These are phyloP conservation scores for Baronia brevicornis DNA, from an alignment of 2,888 invertebrate species.

Conservation along the genomic window DNA sequence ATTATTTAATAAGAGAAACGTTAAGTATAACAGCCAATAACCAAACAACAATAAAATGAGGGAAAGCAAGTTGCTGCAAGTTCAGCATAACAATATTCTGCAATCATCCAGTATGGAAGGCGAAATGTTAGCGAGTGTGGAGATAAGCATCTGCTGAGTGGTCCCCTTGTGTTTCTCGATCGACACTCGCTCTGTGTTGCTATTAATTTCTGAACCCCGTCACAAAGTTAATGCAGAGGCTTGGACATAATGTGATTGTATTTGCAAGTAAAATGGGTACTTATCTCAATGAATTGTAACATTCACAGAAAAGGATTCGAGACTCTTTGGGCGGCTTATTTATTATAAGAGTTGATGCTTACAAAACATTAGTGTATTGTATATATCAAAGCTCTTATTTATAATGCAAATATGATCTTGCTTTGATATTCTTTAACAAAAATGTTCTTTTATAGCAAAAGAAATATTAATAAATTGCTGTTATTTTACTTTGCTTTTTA, in stretches of 20 bases:
- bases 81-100: constrained; percentile 16
- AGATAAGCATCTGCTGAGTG: constrained; percentile 74
- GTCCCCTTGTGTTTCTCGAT: constrained; percentile 66
- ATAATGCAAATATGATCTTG: too few relatives aligned
- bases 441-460: too few relatives aligned
- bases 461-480: too few relatives aligned
- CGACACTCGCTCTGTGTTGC: constrained; percentile 57
- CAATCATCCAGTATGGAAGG: constrained; percentile 14
- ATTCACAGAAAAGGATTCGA: constrained; percentile 35
- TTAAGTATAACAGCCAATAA: constrained; percentile 3
- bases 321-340: constrained; percentile 31
- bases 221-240: constrained; percentile 51
- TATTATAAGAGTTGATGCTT: constrained; percentile 8
- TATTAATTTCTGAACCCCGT: constrained; percentile 69
- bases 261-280: constrained; percentile 66
- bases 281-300: constrained; percentile 41
- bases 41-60: constrained; percentile 7
- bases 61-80: constrained; percentile 14
- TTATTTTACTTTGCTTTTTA: too few relatives aligned
- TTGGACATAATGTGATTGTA: constrained; percentile 69
- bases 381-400: constrained; percentile 5
- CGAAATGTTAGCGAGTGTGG: constrained; percentile 43
- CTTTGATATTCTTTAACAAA: too few relatives aligned
- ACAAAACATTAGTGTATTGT: constrained; percentile 4
- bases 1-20: too few relatives aligned